Evolutionary conservation across 64 coral and sea anemone species (phyloP), one percentile per base, ranked within the genome.

Genomic region (Montipora efflorescens): DNA sequence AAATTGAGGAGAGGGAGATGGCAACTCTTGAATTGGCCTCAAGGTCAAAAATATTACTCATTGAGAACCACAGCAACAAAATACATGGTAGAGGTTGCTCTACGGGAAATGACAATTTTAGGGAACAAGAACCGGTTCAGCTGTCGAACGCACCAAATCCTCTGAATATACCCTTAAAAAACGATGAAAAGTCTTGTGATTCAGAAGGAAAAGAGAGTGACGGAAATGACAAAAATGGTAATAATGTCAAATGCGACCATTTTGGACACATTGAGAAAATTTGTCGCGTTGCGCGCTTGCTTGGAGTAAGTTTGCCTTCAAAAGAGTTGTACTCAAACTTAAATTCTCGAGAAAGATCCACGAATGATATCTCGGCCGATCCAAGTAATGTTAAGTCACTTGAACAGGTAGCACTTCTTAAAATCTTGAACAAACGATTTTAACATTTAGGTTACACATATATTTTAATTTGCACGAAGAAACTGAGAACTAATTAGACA

Each of bases 351-450:
- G 45, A 47, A 20, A 71, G 62, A 49, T 45, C 8, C 67, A 86
- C 0, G 8, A 12, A 72, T 50, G 66, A 47, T 16, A 14, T 11
- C 48, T 86, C 44, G 8, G 66, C 8, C 0, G 62, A 20, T 57
- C 11, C 53, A 5, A 5, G 46, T 78, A 5, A 51, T 47, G 62
- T 69, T 11, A 67, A n/a, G 5, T 86, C 15, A 7, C 18, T 72
- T 10, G 47, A 86, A 86, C 43, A 86, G 3, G 10, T 8, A 10
- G 48, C 62, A 47, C 82, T 86, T 51, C 64, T 86, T 21, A 66
- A 44, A 21, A 51, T 86, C 22, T 86, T 86, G 45, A 86, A 86
- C 61, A 86, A 86, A n/a, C 66, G 66, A 72, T 86, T 86, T 86
- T 86, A 71, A 64, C 4, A 15, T 7, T 57, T 57, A 57, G 11